A percentile compares a stretch with the other conserved stretches of the same genome.
Conservation (phyloP, 2,797 vertebrate genomes). For the Schizothorax lantsangensis region DNA sequence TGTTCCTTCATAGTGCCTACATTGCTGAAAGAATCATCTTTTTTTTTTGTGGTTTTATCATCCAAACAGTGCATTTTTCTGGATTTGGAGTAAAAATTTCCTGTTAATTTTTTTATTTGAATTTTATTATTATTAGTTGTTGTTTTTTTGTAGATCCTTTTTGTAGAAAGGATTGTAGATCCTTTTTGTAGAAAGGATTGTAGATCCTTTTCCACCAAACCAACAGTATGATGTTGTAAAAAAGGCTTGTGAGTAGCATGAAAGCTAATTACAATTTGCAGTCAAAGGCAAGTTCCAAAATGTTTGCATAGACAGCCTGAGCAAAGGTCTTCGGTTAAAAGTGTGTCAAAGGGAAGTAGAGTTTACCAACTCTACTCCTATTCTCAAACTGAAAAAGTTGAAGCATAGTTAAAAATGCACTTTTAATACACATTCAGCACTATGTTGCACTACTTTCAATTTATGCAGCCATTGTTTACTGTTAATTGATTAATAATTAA, state of each 20-base stretch:
- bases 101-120: not conserved
- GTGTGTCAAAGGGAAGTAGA: conserved; percentile 61
- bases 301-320: conserved; percentile 27
- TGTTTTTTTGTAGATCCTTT: not conserved
- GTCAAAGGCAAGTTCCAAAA: not conserved
- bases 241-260: not conserved
- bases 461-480: not conserved
- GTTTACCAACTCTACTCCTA: not conserved
- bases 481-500: not conserved
- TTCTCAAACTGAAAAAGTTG: not conserved
- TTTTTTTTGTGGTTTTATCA: not conserved
- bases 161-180: no score
- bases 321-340: conserved; percentile 68
- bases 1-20: not conserved
- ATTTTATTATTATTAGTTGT: not conserved
- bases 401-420: not conserved
- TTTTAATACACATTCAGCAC: not conserved
- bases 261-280: not conserved
- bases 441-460: not conserved
- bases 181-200: not conserved
- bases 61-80: not conserved
- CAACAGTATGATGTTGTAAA: not conserved
- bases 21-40: not conserved
- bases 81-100: not conserved
- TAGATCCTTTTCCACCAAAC: not conserved